Evolutionary conservation across 2,113 vertebrate species (phyloP).

Genomic region (Tretioscincus oriximinensis): DNA sequence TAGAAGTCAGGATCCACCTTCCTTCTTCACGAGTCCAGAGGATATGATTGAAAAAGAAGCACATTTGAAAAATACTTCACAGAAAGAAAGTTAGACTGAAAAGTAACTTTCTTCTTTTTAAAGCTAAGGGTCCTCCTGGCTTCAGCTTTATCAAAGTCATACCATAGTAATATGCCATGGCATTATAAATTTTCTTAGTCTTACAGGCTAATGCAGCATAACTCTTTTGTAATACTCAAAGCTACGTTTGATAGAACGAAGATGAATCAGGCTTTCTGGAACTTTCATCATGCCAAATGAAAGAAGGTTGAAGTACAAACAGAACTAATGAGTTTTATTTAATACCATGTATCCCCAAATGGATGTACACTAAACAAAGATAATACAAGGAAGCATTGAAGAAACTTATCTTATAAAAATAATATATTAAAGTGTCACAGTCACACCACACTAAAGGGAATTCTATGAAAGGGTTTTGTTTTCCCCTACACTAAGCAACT

Average conservation of each 20-base stretch:
- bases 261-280: conserved; percentile 11
- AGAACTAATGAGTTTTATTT: conserved; percentile 26
- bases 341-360: conserved; percentile 13
- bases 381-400: conserved; percentile 15
- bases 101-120: neutral
- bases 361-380: neutral
- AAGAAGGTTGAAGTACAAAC: conserved; percentile 10
- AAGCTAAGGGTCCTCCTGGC: neutral
- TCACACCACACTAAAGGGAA: conserved; percentile 13
- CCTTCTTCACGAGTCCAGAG: neutral
- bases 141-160: neutral
- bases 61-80: too few relatives aligned
- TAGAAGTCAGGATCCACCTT: neutral
- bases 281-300: neutral
- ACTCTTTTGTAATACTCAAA: conserved; percentile 11
- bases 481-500: conserved; percentile 13
- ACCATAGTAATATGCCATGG: neutral
- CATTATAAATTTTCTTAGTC: conserved; percentile 12
- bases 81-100: too few relatives aligned
- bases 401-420: conserved; percentile 13
- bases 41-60: neutral
- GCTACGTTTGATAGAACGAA: conserved; percentile 1
- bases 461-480: conserved; percentile 5
- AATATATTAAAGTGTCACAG: conserved; percentile 20
- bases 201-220: conserved; percentile 9